phyloP scores from a whole-genome alignment of 2,797 vertebrate genomes.

The Pseudochirops cupreus region DNA sequence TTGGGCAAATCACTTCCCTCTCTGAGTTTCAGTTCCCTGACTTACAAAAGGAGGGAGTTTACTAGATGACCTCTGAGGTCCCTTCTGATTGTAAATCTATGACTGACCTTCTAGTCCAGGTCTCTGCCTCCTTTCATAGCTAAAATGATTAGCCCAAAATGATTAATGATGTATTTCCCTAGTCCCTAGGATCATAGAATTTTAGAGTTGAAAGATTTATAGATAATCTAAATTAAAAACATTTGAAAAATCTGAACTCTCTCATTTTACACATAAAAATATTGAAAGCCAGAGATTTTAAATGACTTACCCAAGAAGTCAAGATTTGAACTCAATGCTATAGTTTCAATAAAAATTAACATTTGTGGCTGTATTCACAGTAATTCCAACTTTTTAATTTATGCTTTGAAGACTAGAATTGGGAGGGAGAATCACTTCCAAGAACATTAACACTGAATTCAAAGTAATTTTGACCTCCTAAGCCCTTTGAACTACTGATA shows the following conservation, averaged over 20 bases:
- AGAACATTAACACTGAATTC: background rate
- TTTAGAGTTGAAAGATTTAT: background rate
- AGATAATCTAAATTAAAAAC: background rate
- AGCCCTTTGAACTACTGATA: constrained; percentile 18
- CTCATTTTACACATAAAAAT: background rate
- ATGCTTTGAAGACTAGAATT: background rate
- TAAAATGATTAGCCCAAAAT: background rate
- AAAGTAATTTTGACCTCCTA: background rate
- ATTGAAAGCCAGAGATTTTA: background rate
- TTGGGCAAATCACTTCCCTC: background rate
- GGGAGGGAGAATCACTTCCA: background rate
- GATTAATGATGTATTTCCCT: background rate
- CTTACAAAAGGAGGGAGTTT: background rate
- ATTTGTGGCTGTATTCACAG: background rate
- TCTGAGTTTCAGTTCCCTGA: background rate
- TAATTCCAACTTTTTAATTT: background rate
- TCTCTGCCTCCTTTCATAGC: constrained; percentile 22
- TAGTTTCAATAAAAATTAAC: background rate
- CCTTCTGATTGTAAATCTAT: background rate
- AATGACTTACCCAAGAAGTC: background rate
- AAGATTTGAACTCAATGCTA: background rate
- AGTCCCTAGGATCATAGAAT: background rate
- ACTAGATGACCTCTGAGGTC: background rate
- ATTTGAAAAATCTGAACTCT: background rate
- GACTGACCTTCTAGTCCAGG: background rate